Conservation (phyloP, 2,113 vertebrate genomes). For the Sprattus sprattus region DNA sequence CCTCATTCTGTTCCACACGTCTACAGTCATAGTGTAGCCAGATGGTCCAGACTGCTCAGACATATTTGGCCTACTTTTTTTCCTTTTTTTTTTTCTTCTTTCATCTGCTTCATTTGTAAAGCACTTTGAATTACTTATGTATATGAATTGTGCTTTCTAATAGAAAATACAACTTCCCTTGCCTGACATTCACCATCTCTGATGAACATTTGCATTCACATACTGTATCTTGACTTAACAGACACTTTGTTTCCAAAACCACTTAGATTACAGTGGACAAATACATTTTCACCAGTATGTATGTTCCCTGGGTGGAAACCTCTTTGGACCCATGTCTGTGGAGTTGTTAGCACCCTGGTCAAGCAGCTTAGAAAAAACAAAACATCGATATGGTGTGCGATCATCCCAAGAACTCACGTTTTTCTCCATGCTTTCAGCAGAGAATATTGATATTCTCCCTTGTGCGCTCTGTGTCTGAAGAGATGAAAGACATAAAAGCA, state of each 20-base stretch:
- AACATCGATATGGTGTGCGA: not conserved
- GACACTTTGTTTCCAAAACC: no score
- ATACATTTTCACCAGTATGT: no score
- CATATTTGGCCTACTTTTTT: not conserved
- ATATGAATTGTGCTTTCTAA: not conserved
- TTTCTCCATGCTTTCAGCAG: not conserved
- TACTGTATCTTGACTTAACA: no score
- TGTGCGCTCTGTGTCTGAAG: not conserved
- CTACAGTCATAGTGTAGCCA: not conserved
- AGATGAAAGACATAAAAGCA: not conserved
- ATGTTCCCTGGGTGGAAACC: no score
- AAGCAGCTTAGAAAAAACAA: not conserved
- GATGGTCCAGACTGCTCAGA: not conserved
- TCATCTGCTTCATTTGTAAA: not conserved
- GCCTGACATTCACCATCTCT: no score
- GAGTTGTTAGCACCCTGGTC: no score
- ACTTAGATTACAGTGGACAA: no score
- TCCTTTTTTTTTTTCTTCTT: not conserved
- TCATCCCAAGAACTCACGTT: not conserved
- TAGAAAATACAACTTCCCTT: no score
- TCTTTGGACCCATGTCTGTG: no score
- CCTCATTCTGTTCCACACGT: not conserved
- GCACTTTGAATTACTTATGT: not conserved
- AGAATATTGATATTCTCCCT: not conserved
- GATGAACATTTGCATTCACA: no score